Evolutionary conservation across 2,797 vertebrate genomes (phyloP), one percentile per base, ranked within the genome.

Genomic region (Arnoldichthys spilopterus): DNA sequence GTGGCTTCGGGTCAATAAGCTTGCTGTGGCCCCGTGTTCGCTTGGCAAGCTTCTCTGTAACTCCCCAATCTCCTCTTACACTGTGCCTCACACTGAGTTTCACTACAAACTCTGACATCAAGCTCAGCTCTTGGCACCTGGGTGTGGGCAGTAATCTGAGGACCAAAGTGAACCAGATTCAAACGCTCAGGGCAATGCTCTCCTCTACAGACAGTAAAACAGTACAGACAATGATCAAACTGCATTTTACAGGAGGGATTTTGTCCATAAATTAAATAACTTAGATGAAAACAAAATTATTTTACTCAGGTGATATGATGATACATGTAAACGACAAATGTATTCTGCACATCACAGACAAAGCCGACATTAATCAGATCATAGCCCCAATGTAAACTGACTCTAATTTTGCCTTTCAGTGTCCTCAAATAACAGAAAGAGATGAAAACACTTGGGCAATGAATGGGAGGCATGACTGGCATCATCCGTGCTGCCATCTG

Each of bases 401-500:
- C 54, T 40, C n/a, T 26, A 2, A 40, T 71, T 40, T 18, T 18
- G 40, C 67, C 53, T 71, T 59, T 59, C 56, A 22, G 30, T 53
- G 59, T 16, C 43, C 45, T n/a, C 26, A 24, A 53, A 40, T 20
- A 18, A 47, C 32, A 54, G 22, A n/a, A 37, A 47, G 40, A 24
- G 7, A 56, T 37, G 30, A 24, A 34, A 53, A 37, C 69, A 74
- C 53, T 63, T 74, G 64, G 26, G 56, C 16, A 49, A 49, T 54
- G 40, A 75, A 64, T 20, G 28, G 71, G 32, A 51, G 24, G 72
- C 49, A 76, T 77, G 70, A 82, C 43, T 79, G 81, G 63, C 76
- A 83, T 74, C 79, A 69, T 62, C 76, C 28, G 26, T 61, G 67
- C 62, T 32, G 37, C 68, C 78, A 85, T 76, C 78, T 85, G 84